Base-by-base conservation (phyloP, 2,113 vertebrate genomes). In the Castor canadensis region DNA sequence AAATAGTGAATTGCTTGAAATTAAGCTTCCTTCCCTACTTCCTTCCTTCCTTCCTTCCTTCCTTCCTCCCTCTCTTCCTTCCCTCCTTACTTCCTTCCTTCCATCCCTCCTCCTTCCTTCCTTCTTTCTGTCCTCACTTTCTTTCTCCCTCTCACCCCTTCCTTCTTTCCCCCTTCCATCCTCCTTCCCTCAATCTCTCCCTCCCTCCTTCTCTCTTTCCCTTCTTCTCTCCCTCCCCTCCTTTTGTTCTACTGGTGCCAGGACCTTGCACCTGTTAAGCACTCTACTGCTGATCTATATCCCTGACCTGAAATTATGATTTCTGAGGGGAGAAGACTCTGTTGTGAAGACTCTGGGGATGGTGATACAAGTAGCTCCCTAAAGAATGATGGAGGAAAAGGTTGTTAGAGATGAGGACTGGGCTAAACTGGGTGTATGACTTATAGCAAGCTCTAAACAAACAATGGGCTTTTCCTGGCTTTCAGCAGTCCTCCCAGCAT, bases 301-400 rank as follows among this genome's bases (percentile, higher is more conserved):
- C 1, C 52, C 26, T 11, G 62, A 28, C 0, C 43, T 81, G 82
- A 79, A 73, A 84, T 7, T 28, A 49, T 76, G 77, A 52, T 91
- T 75, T 80, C 73, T 60, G 40, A 83, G 15, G 13, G 45, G 10
- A 20, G 9, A 15, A 69, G 38, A 60, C 40, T 80, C 32, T 30
- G 17, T 28, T 69, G 16, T 9, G 32, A 89, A 84, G 69, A 13
- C 17, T 92, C 47, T 3, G 12, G 24, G 28, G 7, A 67, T 56
- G 77, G n/a, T 28, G 28, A 58, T 32, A 11, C 19, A 16, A 38
- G 5, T 75, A 35, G 1, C 17, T 84, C 1, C 0, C 52, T n/a
- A 20, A 38, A 71, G 4, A 30, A 64, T 83, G 49, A 47, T n/a
- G 47, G 60, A 67, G 10, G 47, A 9, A 54, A 49, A 56, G 9